Conservation (phyloP, 2,888 invertebrate species). For the Subacronicta megacephala region DNA sequence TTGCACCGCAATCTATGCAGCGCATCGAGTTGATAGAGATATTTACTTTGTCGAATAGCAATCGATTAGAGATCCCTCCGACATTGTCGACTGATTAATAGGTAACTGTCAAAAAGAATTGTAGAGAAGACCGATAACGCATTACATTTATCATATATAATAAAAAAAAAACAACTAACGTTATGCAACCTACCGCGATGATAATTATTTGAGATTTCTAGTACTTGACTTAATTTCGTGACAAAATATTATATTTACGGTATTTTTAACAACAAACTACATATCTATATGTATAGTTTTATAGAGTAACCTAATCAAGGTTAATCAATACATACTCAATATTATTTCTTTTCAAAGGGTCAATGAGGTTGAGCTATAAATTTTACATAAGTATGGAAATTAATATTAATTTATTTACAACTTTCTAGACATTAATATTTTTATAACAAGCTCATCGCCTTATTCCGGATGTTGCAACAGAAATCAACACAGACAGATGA, state of each 20-base stretch:
- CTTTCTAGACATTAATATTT: constrained; percentile 14
- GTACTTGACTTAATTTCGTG: no score
- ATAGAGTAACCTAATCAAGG: not conserved
- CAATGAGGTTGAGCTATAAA: not conserved
- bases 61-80: constrained; percentile 33
- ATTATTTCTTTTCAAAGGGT: not conserved
- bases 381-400: not conserved
- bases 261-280: no score
- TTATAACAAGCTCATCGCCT: constrained; percentile 9
- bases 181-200: no score
- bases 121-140: no score
- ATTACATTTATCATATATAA: no score
- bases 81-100: constrained; percentile 14
- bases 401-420: constrained; percentile 14
- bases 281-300: no score
- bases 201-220: no score
- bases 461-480: constrained; percentile 5
- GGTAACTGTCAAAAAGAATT: constrained; percentile 13
- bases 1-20: constrained; percentile 66
- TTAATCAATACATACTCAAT: not conserved
- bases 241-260: no score
- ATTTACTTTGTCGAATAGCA: constrained; percentile 61
- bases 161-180: no score
- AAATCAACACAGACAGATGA: constrained; percentile 34
- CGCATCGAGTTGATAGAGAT: constrained; percentile 68